These are phyloP conservation scores for Xyrauchen texanus DNA, from an alignment of 2,113 vertebrate species.

Conservation along the genomic window DNA sequence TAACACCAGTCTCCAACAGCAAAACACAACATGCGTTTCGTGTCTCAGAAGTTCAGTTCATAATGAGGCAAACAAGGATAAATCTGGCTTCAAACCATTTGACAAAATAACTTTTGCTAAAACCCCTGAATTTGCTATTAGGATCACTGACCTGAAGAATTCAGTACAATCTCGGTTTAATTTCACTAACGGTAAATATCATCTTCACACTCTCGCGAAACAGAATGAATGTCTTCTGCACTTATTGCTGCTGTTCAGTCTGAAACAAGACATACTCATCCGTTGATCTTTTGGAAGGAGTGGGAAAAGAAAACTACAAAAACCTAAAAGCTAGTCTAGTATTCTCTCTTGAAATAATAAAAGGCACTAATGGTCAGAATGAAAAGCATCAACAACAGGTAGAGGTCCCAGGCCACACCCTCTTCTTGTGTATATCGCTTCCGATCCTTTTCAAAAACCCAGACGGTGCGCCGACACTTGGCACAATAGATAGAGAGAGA, in stretches of 20 bases:
- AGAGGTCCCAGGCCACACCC: too few relatives aligned
- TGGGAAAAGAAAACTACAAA: conserved; percentile 45
- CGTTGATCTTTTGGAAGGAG: background rate
- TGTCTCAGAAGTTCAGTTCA: conserved; percentile 65
- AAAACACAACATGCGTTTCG: conserved; percentile 64
- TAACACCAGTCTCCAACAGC: conserved; percentile 64
- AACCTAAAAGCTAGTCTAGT: conserved; percentile 50
- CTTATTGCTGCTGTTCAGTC: conserved; percentile 86
- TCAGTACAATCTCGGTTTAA: conserved; percentile 83
- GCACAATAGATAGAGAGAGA: conserved; percentile 92
- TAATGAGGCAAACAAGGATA: conserved; percentile 75
- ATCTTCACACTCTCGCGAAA: conserved; percentile 63
- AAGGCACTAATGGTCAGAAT: conserved; percentile 98
- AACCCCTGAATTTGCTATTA: conserved; percentile 86
- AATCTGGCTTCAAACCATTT: conserved; percentile 67
- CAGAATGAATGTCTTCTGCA: conserved; percentile 70
- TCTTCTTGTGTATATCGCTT: too few relatives aligned
- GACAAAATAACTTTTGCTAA: conserved; percentile 66
- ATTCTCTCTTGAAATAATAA: conserved; percentile 89
- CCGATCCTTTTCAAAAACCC: conserved; percentile 57
- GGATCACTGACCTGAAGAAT: conserved; percentile 95
- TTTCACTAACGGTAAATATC: conserved; percentile 77
- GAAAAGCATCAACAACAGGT: conserved; percentile 66
- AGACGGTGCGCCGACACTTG: conserved; percentile 87
- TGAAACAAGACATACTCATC: conserved; percentile 64